Evolutionary conservation across 2,113 vertebrate genomes (phyloP).

Genomic region (Serilophus lunatus): DNA sequence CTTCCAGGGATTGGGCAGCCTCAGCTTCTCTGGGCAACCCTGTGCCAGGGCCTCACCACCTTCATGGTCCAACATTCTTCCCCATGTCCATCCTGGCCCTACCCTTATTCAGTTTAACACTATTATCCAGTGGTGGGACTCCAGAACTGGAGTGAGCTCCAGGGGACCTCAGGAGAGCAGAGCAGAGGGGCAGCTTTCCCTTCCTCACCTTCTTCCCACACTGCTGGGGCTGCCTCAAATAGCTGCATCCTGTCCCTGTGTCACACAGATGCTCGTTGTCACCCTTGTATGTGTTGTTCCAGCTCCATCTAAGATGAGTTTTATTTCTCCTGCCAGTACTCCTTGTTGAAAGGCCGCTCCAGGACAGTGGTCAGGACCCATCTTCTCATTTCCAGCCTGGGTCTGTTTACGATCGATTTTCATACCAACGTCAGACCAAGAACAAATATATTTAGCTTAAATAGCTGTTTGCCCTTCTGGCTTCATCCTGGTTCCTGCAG

Average conservation of each 20-base stretch:
- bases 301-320: neutral
- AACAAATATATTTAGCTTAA: constrained; percentile 35
- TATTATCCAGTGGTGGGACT: neutral
- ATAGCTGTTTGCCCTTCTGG: constrained; percentile 16
- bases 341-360: neutral
- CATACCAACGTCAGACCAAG: neutral
- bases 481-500: neutral
- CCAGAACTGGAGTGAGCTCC: neutral
- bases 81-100: neutral
- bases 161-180: neutral
- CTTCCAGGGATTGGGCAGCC: neutral
- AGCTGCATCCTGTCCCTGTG: neutral
- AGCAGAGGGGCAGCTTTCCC: neutral
- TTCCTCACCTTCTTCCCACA: neutral
- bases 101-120: neutral
- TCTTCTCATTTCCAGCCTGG: neutral
- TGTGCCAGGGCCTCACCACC: neutral
- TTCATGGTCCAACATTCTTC: neutral
- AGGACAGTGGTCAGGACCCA: neutral
- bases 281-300: neutral
- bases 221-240: neutral
- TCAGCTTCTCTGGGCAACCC: neutral
- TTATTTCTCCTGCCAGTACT: neutral
- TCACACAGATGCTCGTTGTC: neutral
- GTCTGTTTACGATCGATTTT: neutral